Conservation (phyloP, 2,888 invertebrate genomes). For the Ormia ochracea region DNA sequence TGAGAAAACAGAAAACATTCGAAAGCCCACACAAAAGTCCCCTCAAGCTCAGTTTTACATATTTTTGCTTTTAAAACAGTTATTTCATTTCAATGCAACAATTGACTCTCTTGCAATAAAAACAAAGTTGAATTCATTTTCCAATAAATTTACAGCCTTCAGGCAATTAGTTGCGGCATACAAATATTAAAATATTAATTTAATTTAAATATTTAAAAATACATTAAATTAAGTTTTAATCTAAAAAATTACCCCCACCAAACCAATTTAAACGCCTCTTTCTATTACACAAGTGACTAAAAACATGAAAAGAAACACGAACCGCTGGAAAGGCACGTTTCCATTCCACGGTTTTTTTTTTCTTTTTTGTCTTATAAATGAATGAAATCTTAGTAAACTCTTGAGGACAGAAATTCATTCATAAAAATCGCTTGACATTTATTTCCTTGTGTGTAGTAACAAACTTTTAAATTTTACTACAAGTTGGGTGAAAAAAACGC, state of each 20-base stretch:
- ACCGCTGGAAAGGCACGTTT: not conserved
- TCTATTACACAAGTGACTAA: not conserved
- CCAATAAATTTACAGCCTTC: constrained; percentile 17
- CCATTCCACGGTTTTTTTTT: constrained; percentile 19
- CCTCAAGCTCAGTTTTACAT: constrained; percentile 35
- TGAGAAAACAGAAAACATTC: not conserved
- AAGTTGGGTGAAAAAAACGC: not conserved
- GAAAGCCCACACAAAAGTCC: constrained; percentile 19
- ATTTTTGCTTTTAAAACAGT: constrained; percentile 57
- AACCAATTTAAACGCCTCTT: not conserved
- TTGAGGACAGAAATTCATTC: constrained; percentile 43
- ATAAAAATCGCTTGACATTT: constrained; percentile 33
- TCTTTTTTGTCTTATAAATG: too few species aligned
- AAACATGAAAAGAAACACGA: not conserved
- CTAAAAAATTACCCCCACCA: not conserved
- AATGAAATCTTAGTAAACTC: constrained; percentile 6
- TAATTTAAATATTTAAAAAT: constrained; percentile 28
- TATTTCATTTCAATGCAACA: constrained; percentile 18
- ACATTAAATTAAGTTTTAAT: constrained; percentile 3
- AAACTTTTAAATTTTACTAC: constrained; percentile 38
- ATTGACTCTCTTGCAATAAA: not conserved
- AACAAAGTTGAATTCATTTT: constrained; percentile 7
- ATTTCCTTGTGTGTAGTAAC: too few species aligned
- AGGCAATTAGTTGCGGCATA: constrained; percentile 34
- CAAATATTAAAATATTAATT: constrained; percentile 19